phyloP scores from a whole-genome alignment of 2,888 invertebrate genomes.

The Micoletzkya japonica region DNA sequence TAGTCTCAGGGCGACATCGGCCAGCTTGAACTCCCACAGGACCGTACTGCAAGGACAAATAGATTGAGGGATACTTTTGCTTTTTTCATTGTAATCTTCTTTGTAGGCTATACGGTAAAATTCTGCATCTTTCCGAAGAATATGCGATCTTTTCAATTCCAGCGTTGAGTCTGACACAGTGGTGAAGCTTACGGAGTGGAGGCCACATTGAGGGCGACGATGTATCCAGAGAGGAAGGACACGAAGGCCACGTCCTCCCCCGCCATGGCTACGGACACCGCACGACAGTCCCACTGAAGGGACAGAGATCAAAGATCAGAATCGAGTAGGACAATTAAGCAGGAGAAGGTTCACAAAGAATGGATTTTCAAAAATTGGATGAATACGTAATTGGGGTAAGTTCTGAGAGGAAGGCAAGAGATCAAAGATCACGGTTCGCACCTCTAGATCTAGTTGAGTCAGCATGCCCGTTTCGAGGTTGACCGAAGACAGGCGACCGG shows the following conservation, averaged over 20 bases:
- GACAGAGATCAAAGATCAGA: not conserved
- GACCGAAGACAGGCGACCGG: conserved; percentile 28
- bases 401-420: not conserved
- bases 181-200: too few species aligned
- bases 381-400: too few species aligned
- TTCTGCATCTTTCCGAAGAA: too few species aligned
- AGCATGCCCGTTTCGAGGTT: conserved; percentile 24
- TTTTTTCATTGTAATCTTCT: too few species aligned
- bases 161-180: too few species aligned
- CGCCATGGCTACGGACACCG: conserved; percentile 66
- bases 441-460: conserved; percentile 20
- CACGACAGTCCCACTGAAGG: conserved; percentile 66
- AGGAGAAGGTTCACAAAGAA: not conserved
- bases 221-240: conserved; percentile 66
- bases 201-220: conserved; percentile 63
- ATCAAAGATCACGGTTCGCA: conserved; percentile 1
- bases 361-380: not conserved
- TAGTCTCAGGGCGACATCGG: conserved; percentile 67
- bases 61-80: too few species aligned
- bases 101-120: too few species aligned
- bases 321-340: not conserved
- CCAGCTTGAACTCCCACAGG: conserved; percentile 67
- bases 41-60: conserved; percentile 42
- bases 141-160: too few species aligned
- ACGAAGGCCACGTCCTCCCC: conserved; percentile 65